These are phyloP conservation scores for Leptinotarsa rubiginosa DNA, from an alignment of 2,888 invertebrate genomes.

Conservation along the genomic window DNA sequence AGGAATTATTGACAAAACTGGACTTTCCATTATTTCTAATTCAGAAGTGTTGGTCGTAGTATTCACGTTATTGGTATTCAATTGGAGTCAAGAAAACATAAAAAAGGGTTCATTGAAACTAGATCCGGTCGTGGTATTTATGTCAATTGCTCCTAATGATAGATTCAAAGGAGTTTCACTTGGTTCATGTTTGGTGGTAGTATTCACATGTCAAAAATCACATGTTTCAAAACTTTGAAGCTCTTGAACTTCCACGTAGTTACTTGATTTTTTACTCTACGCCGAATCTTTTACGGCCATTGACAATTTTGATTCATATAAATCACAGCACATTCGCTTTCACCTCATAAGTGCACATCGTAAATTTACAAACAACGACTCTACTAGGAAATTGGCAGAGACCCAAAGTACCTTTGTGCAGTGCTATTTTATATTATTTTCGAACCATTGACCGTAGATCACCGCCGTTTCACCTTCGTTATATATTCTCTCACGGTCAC, in stretches of 20 bases:
- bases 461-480: constrained; percentile 11
- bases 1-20: no score
- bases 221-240: not conserved
- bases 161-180: no score
- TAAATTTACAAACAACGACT: not conserved
- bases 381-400: not conserved
- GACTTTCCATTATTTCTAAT: no score
- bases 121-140: no score
- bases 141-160: no score
- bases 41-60: no score
- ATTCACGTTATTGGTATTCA: no score
- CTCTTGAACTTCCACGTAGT: not conserved
- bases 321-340: not conserved
- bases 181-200: no score
- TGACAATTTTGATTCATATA: not conserved
- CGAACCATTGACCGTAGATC: constrained; percentile 4
- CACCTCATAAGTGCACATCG: not conserved
- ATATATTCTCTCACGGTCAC: constrained; percentile 18
- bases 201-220: no score
- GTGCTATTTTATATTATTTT: constrained; percentile 7
- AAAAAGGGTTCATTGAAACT: no score
- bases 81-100: no score
- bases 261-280: not conserved
- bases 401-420: constrained; percentile 9
- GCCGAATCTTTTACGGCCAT: not conserved